Percentiles rank a stretch among this genome's conserved stretches.
Conservation (phyloP, 2,113 vertebrate species). For the Ancistrus triradiatus region DNA sequence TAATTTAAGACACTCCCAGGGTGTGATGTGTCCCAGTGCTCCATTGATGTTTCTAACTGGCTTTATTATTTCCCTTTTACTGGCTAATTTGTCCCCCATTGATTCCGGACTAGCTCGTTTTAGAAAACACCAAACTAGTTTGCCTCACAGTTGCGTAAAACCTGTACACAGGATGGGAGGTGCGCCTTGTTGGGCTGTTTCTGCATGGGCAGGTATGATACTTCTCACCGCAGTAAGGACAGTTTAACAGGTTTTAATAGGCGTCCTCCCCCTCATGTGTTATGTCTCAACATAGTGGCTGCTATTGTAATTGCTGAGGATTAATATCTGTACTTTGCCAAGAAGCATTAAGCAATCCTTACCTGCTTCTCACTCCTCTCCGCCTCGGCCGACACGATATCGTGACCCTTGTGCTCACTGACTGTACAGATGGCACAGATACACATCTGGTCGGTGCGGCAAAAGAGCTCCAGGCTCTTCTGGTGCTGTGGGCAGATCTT, state of each 20-base stretch:
- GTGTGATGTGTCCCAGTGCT: slow-evolving; percentile 5
- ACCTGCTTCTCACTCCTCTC: slow-evolving; percentile 76
- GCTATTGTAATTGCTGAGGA: not conserved
- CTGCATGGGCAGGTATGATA: not conserved
- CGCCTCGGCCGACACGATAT: slow-evolving; percentile 73
- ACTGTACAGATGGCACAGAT: slow-evolving; percentile 75
- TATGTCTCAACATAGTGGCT: not conserved
- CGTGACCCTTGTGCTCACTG: slow-evolving; percentile 73
- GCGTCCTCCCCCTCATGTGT: not conserved
- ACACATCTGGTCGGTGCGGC: slow-evolving; percentile 63
- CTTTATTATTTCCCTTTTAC: slow-evolving; percentile 9
- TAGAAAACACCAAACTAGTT: slow-evolving; percentile 17
- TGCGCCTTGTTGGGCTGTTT: not conserved
- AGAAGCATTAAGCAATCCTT: slow-evolving; percentile 28
- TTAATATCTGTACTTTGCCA: too few species aligned
- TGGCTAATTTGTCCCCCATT: not conserved
- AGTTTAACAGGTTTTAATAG: not conserved
- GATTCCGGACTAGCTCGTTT: slow-evolving; percentile 7
- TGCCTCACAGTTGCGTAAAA: not conserved
- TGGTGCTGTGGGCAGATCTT: slow-evolving; percentile 75
- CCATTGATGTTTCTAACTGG: not conserved
- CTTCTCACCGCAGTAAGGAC: not conserved
- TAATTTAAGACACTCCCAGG: slow-evolving; percentile 23
- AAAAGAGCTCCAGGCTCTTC: slow-evolving; percentile 76
- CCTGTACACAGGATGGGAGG: slow-evolving; percentile 1